Evolutionary conservation across 2,113 vertebrate genomes (phyloP).

Genomic region (Morone saxatilis): DNA sequence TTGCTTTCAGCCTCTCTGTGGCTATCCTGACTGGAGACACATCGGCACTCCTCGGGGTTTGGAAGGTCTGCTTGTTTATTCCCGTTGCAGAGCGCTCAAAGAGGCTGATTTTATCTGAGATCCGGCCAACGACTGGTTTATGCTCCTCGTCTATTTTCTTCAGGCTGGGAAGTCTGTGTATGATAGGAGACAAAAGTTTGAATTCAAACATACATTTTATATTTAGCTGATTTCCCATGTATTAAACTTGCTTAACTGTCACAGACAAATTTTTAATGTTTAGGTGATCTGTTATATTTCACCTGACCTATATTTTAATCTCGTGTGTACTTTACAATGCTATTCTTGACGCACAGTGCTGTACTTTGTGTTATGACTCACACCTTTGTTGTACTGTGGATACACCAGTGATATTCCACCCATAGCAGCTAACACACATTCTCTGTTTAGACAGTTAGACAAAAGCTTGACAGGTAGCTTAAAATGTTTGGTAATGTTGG

Average conservation of each 20-base stretch:
- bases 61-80: conserved; percentile 12
- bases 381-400: neutral
- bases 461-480: conserved; percentile 3
- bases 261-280: neutral
- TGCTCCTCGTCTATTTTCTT: conserved; percentile 43
- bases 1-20: conserved; percentile 21
- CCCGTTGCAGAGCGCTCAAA: conserved; percentile 65
- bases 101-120: conserved; percentile 79
- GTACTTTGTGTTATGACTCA: conserved; percentile 69
- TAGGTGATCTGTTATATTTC: conserved; percentile 5
- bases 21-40: conserved; percentile 68
- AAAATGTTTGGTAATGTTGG: neutral
- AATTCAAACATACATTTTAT: conserved; percentile 13
- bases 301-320: conserved; percentile 3
- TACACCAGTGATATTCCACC: conserved; percentile 38
- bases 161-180: conserved; percentile 60
- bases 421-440: conserved; percentile 13
- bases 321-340: neutral
- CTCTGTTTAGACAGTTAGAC: conserved; percentile 16
- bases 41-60: conserved; percentile 64
- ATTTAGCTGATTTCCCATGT: neutral
- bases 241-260: neutral
- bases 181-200: conserved; percentile 8
- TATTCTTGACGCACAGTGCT: neutral
- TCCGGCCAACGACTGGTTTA: conserved; percentile 46